Evolutionary conservation across 64 coral and sea anemone genomes (phyloP).

Genomic region (Pachyseris speciosa): DNA sequence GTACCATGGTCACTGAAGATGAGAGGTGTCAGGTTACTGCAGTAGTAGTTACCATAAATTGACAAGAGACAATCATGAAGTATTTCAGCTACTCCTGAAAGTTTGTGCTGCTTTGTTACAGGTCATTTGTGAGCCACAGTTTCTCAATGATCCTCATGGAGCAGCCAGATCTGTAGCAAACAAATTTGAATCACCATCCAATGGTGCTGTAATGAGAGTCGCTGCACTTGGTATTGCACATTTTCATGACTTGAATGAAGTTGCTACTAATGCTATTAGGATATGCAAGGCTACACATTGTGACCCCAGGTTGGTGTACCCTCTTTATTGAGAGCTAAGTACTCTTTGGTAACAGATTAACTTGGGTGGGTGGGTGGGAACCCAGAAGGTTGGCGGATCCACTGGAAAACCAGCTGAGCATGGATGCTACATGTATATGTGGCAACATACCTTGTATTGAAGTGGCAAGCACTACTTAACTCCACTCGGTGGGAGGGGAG

Average conservation of each 20-base stretch:
- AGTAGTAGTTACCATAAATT: too few relatives aligned
- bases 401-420: too few relatives aligned
- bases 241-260: slow-evolving; percentile 83
- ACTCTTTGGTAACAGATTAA: too few relatives aligned
- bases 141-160: slow-evolving; percentile 83
- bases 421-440: too few relatives aligned
- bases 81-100: too few relatives aligned
- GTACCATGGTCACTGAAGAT: too few relatives aligned
- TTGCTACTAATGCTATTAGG: slow-evolving; percentile 82
- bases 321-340: not conserved
- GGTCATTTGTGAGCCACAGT: slow-evolving; percentile 82
- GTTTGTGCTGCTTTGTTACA: not conserved
- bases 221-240: slow-evolving; percentile 78
- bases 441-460: too few relatives aligned
- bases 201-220: slow-evolving; percentile 92
- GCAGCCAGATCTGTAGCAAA: slow-evolving; percentile 79
- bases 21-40: too few relatives aligned
- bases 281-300: slow-evolving; percentile 87
- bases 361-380: too few relatives aligned
- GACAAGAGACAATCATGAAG: too few relatives aligned
- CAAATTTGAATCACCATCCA: slow-evolving; percentile 82
- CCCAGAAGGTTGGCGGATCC: too few relatives aligned
- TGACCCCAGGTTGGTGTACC: slow-evolving; percentile 63
- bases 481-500: not conserved
- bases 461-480: too few relatives aligned